phyloP scores from a whole-genome alignment of 1,140 invertebrate species.

The Mizuhopecten yessoensis region DNA sequence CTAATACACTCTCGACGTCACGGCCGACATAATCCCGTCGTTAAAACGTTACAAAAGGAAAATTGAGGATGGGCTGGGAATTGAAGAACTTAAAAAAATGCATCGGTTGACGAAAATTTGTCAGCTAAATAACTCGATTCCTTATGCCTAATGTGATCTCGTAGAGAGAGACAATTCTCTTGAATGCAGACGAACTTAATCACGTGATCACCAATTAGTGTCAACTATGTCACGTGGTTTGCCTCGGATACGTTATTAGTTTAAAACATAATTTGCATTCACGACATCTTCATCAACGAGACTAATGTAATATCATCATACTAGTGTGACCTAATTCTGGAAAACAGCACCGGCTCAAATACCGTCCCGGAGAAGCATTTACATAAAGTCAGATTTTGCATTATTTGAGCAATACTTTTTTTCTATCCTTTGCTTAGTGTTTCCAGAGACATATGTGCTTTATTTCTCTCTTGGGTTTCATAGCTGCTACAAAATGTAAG shows the following conservation, averaged over 20 bases:
- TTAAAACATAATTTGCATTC: conserved; percentile 24
- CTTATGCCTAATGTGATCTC: neutral
- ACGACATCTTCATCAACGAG: neutral
- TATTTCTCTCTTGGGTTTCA: neutral
- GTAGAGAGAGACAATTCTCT: neutral
- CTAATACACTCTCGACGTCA: neutral
- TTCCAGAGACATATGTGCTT: too few relatives aligned
- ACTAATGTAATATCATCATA: neutral
- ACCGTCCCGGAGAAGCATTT: neutral
- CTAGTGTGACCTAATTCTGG: neutral
- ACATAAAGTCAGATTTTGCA: neutral
- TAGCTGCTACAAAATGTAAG: neutral
- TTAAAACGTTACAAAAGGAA: conserved; percentile 39
- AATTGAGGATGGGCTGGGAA: neutral
- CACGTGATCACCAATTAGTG: conserved; percentile 4
- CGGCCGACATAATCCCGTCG: neutral
- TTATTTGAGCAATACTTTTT: neutral
- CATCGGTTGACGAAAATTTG: conserved; percentile 33
- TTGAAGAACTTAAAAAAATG: conserved; percentile 40
- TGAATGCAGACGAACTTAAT: neutral
- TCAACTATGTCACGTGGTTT: neutral
- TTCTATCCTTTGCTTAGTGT: too few relatives aligned
- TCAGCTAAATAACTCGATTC: conserved; percentile 27
- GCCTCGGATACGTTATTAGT: neutral
- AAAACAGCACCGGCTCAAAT: neutral